Evolutionary conservation across 2,888 invertebrate genomes (phyloP), one percentile per base, ranked within the genome.

Genomic region (Timema cristinae): DNA sequence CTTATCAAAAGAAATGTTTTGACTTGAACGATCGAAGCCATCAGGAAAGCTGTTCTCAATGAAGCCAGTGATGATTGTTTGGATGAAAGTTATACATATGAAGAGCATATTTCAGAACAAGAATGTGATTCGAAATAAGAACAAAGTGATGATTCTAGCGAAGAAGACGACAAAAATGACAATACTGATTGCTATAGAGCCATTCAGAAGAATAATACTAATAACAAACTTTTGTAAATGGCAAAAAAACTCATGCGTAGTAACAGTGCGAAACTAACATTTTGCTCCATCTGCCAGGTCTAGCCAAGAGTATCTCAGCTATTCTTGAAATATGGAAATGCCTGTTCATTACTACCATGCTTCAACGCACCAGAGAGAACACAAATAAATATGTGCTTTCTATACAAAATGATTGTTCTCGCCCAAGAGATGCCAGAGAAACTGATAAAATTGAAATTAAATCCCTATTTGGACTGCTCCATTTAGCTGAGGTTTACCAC

Each of bases 371-470:
- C 52, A 8, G 51, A 8, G 2, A 51, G 54, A 16, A 67, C 13
- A 49, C 50, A 11, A 67, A 67, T n/a, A 47, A 48, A n/a, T 67
- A 67, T 48, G 49, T 67, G 47, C 48, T 16, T 32, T 67, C 16
- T 48, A 48, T 67, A 66, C 47, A 67, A 54, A 15, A 67, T 50
- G 52, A 66, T 67, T 50, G 13, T 13, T 15, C 8, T 13, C 15
- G 8, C 16, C 52, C 73, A 71, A 54, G n/a, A 15, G 61, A 61
- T 4, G 32, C 32, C 32, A 2, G 32, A 32, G 32, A 48, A 32
- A 61, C 61, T 47, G 16, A 61, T 48, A 16, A 56, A 70, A 63
- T 63, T 16, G 32, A 47, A 47, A 54, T 70, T 49, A 61, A 11
- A 10, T 50, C 11, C 11, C 16, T 63, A 15, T 13, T 48, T 10